Conservation (phyloP, 2,797 vertebrate genomes). For the Mormyrops attenuatus region DNA sequence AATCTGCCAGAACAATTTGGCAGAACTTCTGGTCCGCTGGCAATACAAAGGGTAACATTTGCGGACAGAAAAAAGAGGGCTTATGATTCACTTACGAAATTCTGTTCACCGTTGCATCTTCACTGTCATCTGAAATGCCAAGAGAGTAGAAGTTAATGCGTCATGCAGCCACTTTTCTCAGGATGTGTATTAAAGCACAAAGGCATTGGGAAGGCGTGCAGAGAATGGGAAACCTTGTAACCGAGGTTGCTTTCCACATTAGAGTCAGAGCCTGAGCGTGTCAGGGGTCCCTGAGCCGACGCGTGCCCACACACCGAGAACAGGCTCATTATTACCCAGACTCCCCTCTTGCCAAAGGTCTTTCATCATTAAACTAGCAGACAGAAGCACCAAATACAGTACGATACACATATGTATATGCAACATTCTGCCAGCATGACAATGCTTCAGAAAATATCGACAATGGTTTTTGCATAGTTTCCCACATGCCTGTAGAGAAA, state of each 20-base stretch:
- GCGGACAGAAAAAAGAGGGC: not conserved
- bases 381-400: not conserved
- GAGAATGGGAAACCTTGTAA: not conserved
- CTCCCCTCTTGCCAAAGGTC: not conserved
- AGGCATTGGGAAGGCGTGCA: not conserved
- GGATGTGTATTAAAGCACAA: not conserved
- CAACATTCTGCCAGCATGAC: not conserved
- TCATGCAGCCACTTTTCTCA: not conserved
- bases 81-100: conserved; percentile 15
- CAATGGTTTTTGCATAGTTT: not conserved
- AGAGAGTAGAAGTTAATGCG: not conserved
- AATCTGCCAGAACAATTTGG: not conserved
- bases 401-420: not conserved
- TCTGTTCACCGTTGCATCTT: conserved; percentile 22
- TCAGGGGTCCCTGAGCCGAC: not conserved
- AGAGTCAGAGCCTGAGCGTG: not conserved
- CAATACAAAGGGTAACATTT: not conserved
- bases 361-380: not conserved
- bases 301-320: not conserved
- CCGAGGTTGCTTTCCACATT: not conserved
- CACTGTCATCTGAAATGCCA: conserved; percentile 29
- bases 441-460: not conserved
- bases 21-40: not conserved
- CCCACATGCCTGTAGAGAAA: not conserved
- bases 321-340: not conserved